phyloP scores from a whole-genome alignment of 1,140 invertebrate species.

The Zaprionus nigranus region DNA sequence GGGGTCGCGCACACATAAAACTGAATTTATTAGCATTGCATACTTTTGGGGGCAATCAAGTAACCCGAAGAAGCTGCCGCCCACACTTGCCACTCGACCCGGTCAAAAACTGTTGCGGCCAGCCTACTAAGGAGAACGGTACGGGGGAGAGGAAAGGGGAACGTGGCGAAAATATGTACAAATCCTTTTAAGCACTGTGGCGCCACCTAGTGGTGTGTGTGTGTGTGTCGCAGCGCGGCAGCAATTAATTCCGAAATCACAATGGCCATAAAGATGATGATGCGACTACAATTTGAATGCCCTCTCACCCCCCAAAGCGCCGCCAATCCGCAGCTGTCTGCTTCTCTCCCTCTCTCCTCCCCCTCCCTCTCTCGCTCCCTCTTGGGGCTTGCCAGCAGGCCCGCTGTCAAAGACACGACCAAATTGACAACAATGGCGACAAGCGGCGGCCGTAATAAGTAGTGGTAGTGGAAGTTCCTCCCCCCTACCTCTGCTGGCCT shows the following conservation, averaged over 20 bases:
- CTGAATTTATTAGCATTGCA: conserved; percentile 81
- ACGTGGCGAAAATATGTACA: conserved; percentile 38
- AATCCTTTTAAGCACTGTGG: conserved; percentile 80
- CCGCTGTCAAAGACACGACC: conserved; percentile 70
- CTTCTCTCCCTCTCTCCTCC: neutral
- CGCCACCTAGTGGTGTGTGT: conserved; percentile 57
- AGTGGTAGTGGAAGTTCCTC: conserved; percentile 46
- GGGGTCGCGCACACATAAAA: conserved; percentile 60
- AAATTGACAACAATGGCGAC: conserved; percentile 79
- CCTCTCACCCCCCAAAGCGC: conserved; percentile 20
- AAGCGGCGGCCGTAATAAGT: conserved; percentile 77
- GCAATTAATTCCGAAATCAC: conserved; percentile 83
- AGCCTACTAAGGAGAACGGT: too few relatives aligned
- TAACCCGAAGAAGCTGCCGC: conserved; percentile 47
- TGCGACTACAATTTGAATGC: conserved; percentile 80
- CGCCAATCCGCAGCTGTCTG: neutral
- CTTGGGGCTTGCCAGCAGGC: neutral
- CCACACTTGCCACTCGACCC: neutral
- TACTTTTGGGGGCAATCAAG: conserved; percentile 80
- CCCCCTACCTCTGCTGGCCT: neutral
- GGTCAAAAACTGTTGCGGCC: conserved; percentile 34
- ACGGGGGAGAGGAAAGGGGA: too few relatives aligned
- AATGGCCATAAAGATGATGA: conserved; percentile 83
- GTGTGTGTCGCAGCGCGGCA: conserved; percentile 52
- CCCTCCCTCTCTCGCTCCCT: neutral